Evolutionary conservation across 2,113 vertebrate genomes (phyloP).

Genomic region (Lagenorhynchus albirostris): DNA sequence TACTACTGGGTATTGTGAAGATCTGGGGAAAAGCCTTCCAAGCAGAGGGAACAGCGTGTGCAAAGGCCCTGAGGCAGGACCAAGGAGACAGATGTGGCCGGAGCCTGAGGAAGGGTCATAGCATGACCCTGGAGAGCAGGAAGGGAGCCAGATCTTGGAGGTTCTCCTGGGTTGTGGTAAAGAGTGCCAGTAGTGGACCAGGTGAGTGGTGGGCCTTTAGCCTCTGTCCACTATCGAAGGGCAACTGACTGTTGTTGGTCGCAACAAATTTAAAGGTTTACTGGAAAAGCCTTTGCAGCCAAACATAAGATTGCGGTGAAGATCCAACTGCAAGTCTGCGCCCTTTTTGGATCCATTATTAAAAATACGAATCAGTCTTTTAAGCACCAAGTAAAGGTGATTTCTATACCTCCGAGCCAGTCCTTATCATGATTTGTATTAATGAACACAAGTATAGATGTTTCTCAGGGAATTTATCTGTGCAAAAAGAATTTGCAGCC

Average conservation of each 20-base stretch:
- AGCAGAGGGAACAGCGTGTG: background rate
- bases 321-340: background rate
- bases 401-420: conserved; percentile 19
- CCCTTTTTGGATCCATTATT: background rate
- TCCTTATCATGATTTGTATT: conserved; percentile 58
- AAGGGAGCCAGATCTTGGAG: background rate
- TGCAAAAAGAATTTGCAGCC: conserved; percentile 25
- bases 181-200: rapidly evolving
- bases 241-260: background rate
- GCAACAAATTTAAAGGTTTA: background rate
- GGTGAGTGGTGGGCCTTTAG: background rate
- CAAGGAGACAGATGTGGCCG: background rate
- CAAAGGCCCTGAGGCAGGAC: conserved; percentile 34
- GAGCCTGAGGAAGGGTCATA: background rate
- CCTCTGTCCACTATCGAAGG: background rate
- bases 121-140: background rate
- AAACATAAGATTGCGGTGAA: background rate
- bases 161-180: rapidly evolving
- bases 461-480: conserved; percentile 51
- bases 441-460: conserved; percentile 46
- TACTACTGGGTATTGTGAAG: background rate
- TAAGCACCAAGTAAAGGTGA: conserved; percentile 60
- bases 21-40: background rate
- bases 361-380: background rate
- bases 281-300: background rate